Percentiles rank a stretch among this genome's conserved stretches.
Evolutionary conservation across 2,113 vertebrate genomes (phyloP).

Genomic region (Malurus alboscapulatus): DNA sequence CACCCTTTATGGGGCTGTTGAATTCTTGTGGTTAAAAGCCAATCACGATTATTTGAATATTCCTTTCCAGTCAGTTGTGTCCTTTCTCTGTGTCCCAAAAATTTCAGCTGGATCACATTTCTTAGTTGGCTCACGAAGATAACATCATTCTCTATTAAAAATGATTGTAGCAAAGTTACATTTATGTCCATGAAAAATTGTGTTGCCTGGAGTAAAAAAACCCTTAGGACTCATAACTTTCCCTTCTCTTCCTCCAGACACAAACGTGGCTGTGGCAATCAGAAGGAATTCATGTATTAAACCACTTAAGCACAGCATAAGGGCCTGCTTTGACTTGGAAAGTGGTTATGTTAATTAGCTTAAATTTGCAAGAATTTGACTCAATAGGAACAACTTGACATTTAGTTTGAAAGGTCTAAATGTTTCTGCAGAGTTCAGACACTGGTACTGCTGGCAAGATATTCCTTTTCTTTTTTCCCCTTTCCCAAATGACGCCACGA

Average conservation of each 20-base stretch:
- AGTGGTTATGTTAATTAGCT: conserved; percentile 20
- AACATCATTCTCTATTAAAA: neutral
- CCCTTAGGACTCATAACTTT: neutral
- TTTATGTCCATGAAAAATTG: neutral
- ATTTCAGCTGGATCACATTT: neutral
- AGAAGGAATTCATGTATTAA: neutral
- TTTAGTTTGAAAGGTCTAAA: conserved; percentile 53
- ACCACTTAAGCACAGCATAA: conserved; percentile 15
- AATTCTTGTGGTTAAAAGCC: neutral
- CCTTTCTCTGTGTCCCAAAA: neutral
- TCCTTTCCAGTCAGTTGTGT: neutral
- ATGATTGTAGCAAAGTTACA: neutral
- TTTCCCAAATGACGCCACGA: neutral
- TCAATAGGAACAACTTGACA: conserved; percentile 55
- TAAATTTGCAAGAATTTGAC: conserved; percentile 48
- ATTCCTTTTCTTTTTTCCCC: neutral
- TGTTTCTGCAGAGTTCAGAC: conserved; percentile 18
- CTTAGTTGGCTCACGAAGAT: neutral
- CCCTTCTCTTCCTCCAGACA: neutral
- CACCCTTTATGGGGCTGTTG: neutral
- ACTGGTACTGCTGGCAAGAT: neutral
- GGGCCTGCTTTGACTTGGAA: conserved; percentile 19
- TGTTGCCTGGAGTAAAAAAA: neutral
- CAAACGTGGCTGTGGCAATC: neutral
- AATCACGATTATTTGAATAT: neutral